phyloP scores from a whole-genome alignment of 2,888 invertebrate genomes.

The Chrysomela aeneicollis region DNA sequence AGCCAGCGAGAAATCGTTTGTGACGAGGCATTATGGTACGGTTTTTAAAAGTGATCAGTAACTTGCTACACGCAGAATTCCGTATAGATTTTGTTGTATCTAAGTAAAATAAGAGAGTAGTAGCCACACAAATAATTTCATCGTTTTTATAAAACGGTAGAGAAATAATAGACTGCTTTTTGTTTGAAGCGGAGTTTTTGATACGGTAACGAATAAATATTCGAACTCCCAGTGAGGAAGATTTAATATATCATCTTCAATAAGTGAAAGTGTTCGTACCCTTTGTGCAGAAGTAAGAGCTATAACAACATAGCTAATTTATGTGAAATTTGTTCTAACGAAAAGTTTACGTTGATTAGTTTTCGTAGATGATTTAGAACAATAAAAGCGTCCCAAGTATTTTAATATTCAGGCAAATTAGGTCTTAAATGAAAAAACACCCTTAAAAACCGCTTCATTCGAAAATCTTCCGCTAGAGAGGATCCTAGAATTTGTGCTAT shows the following conservation, averaged over 20 bases:
- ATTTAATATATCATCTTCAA: conserved; percentile 6
- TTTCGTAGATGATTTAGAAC: background rate
- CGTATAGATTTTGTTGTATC: no score
- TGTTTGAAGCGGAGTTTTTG: no score
- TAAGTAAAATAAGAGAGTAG: no score
- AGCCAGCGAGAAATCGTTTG: no score
- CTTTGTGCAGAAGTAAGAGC: conserved; percentile 21
- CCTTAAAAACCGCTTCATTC: conserved; percentile 29
- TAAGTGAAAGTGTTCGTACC: conserved; percentile 21
- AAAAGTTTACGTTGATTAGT: conserved; percentile 16
- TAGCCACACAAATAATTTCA: no score
- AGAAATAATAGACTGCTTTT: no score
- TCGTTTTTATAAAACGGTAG: no score
- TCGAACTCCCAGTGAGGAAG: background rate
- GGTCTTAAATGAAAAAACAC: conserved; percentile 26
- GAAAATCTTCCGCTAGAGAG: conserved; percentile 20
- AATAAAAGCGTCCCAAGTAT: conserved; percentile 11
- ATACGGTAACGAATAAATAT: no score
- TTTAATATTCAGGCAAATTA: conserved; percentile 7
- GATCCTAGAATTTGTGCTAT: conserved; percentile 21
- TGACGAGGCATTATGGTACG: no score
- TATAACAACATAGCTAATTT: conserved; percentile 21
- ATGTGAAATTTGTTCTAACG: conserved; percentile 15
- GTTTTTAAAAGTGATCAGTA: no score
- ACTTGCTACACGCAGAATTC: no score